phyloP scores from a whole-genome alignment of 2,888 invertebrate genomes.

The Oeneis ivallda region DNA sequence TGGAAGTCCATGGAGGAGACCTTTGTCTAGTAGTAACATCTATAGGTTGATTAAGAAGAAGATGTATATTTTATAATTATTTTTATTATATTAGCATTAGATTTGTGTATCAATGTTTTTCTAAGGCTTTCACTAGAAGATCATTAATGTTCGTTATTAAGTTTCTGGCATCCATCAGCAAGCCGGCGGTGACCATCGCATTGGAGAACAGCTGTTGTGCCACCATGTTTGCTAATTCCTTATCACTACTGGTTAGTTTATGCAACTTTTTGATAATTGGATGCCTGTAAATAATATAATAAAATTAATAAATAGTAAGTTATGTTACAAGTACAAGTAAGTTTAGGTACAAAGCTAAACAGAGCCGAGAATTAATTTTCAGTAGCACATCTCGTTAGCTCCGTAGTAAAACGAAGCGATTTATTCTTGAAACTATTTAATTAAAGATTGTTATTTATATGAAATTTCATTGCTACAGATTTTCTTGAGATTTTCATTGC shows the following conservation, averaged over 20 bases:
- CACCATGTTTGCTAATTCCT: constrained; percentile 90
- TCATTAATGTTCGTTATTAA: constrained; percentile 93
- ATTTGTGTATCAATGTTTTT: constrained; percentile 82
- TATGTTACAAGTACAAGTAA: constrained; percentile 14
- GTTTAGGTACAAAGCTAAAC: no score
- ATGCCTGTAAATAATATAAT: constrained; percentile 86
- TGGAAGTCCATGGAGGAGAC: no score
- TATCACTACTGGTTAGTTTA: constrained; percentile 87
- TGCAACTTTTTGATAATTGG: constrained; percentile 94
- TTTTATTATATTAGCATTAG: constrained; percentile 14
- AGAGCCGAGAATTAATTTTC: no score
- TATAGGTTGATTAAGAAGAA: no score
- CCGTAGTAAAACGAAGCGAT: no score
- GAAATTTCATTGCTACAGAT: no score
- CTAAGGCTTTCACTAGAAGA: constrained; percentile 89
- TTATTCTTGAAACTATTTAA: no score
- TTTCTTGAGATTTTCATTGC: no score
- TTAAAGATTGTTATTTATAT: no score
- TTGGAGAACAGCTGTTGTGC: constrained; percentile 95
- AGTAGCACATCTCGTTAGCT: no score
- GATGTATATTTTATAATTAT: constrained; percentile 21
- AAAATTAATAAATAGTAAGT: constrained; percentile 23
- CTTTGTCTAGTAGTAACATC: no score
- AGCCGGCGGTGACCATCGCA: constrained; percentile 97
- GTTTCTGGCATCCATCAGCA: constrained; percentile 94